A percentile compares a stretch with the other conserved stretches of the same genome.
phyloP scores from a whole-genome alignment of 2,113 vertebrate genomes.

The Apus apus region DNA sequence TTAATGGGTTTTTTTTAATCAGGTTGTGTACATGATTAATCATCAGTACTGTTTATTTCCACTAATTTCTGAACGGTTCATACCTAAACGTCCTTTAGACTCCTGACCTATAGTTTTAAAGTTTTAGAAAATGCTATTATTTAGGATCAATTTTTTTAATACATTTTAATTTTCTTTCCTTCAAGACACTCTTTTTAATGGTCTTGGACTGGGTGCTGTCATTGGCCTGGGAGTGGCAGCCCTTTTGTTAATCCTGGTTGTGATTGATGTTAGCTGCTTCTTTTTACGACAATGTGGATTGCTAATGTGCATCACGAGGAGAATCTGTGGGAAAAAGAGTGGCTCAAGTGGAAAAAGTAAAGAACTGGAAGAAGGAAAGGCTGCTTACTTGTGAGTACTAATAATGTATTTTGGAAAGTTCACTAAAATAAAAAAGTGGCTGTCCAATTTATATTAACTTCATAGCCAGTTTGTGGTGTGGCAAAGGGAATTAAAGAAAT shows the following conservation, averaged over 20 bases:
- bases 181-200: constrained; percentile 95
- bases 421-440: neutral
- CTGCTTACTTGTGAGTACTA: constrained; percentile 95
- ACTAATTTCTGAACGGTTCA: neutral
- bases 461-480: neutral
- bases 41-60: neutral
- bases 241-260: constrained; percentile 91
- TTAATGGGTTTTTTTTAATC: neutral
- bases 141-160: neutral
- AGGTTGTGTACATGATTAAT: neutral
- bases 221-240: constrained; percentile 92
- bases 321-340: constrained; percentile 94
- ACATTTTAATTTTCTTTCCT: constrained; percentile 27
- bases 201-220: constrained; percentile 91
- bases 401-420: neutral
- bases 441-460: neutral
- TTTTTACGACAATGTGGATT: constrained; percentile 95
- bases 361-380: constrained; percentile 97
- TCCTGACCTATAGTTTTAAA: neutral
- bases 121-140: neutral
- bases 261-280: constrained; percentile 96
- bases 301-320: constrained; percentile 95
- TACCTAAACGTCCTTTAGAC: neutral
- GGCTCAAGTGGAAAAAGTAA: constrained; percentile 94
- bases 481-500: neutral